These are phyloP conservation scores for Chloropsis cyanopogon DNA, from an alignment of 2,113 vertebrate genomes.

Conservation along the genomic window DNA sequence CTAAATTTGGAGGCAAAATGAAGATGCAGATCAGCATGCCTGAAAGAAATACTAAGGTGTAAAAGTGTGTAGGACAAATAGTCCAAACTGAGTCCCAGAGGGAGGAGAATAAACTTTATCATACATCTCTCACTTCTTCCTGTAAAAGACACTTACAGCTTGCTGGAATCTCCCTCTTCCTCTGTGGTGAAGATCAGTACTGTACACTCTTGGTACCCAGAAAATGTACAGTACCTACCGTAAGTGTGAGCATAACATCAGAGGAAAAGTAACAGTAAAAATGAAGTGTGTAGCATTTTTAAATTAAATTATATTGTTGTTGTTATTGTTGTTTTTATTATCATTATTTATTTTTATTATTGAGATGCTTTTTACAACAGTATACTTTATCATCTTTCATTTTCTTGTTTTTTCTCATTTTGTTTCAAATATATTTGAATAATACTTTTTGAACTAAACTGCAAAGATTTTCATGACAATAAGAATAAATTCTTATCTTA, in stretches of 20 bases:
- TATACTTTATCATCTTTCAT: background rate
- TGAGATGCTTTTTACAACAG: background rate
- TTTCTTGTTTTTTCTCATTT: background rate
- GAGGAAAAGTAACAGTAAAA: background rate
- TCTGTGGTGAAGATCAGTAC: fast-evolving
- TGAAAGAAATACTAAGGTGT: background rate
- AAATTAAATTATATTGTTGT: background rate
- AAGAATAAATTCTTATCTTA: background rate
- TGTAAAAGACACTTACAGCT: background rate
- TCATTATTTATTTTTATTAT: background rate
- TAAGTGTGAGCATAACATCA: background rate
- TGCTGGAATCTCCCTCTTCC: background rate
- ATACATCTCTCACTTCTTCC: background rate
- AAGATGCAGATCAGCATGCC: background rate
- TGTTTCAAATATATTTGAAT: background rate
- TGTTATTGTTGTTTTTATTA: background rate
- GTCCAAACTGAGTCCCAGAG: background rate
- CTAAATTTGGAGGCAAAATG: background rate
- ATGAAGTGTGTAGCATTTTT: background rate
- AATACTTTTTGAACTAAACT: background rate
- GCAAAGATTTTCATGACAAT: background rate
- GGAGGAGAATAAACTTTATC: background rate
- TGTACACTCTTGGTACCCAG: background rate
- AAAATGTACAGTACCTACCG: background rate
- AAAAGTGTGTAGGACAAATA: background rate